Conservation (phyloP, 2,888 invertebrate species). For the Elaeidobius kamerunicus region DNA sequence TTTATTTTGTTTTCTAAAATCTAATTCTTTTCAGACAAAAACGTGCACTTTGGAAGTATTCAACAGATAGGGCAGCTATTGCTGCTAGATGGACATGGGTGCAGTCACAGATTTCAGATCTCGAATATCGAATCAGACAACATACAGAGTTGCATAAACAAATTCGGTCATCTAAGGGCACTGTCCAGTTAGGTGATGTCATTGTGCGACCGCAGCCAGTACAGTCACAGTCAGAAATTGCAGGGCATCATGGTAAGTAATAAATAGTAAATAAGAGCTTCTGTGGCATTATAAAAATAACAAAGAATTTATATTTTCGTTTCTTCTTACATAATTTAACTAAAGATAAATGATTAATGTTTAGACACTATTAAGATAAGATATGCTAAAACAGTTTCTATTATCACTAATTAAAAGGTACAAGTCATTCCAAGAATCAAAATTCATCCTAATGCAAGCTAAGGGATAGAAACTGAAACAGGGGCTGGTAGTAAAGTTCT, state of each 20-base stretch:
- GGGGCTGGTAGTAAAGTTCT: no score
- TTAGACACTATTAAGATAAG: not conserved
- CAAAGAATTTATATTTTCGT: no score
- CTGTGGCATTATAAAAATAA: no score
- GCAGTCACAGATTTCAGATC: constrained; percentile 86
- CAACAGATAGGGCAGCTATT: constrained; percentile 74
- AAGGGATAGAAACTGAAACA: no score
- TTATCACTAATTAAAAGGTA: no score
- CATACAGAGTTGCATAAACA: constrained; percentile 77
- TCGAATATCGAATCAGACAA: constrained; percentile 88
- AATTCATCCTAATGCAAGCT: no score
- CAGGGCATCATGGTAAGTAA: constrained; percentile 23
- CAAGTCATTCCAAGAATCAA: no score
- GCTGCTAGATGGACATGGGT: constrained; percentile 91
- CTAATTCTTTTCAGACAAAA: constrained; percentile 61
- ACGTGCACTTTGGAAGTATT: constrained; percentile 80
- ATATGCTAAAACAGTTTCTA: no score
- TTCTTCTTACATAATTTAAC: no score
- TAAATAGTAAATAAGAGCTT: no score
- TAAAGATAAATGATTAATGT: no score
- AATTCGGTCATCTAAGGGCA: constrained; percentile 60
- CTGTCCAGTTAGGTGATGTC: constrained; percentile 51
- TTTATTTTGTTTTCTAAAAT: no score
- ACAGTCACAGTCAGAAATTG: constrained; percentile 27
- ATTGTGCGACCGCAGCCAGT: constrained; percentile 46